Evolutionary conservation across 2,113 vertebrate species (phyloP), one percentile per base, ranked within the genome.

Genomic region (Dromaius novaehollandiae): DNA sequence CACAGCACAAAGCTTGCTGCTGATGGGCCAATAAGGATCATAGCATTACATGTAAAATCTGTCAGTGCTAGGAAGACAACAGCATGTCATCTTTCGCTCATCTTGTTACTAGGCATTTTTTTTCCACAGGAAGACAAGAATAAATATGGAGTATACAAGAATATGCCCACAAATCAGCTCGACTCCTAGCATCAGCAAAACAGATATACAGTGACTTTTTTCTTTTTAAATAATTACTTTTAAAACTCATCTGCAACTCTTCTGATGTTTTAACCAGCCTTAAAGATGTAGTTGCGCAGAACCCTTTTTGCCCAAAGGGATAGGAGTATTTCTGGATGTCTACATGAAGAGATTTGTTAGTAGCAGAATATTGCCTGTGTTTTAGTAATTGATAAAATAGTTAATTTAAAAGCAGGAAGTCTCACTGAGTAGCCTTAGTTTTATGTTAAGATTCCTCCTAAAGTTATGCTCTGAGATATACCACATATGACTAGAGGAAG

Each of bases 351-450:
- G n/a, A 80, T 55, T 63, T 94, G 81, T 26, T 88, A 91, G 28
- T 20, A 73, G 55, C 21, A 89, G 89, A 96, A 77, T 42, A 70
- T 13, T 83, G 74, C 36, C 58, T 69, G 24, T 88, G 87, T 94
- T 94, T 93, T 94, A 94, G 87, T 95, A 95, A 93, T 89, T 87
- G 94, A 89, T 74, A 91, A 86, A 78, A 82, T 18, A 68, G 44
- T 64, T 89, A 44, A 86, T 82, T 82, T 89, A 60, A 38, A 91
- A 80, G 21, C 46, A 94, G 76, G 50, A 92, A 91, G 46, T 28
- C 63, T 90, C 32, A 53, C 26, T 87, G 69, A 60, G 44, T 87
- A 63, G 60, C 50, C 63, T 82, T 44, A 74, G 40, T n/a, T 80
- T 93, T 82, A 79, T 46, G 51, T 53, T 92, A 86, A 82, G 83